A percentile compares a stretch with the other conserved stretches of the same genome.
Conservation (phyloP, 2,797 vertebrate species). For the Lepilemur septentrionalis region DNA sequence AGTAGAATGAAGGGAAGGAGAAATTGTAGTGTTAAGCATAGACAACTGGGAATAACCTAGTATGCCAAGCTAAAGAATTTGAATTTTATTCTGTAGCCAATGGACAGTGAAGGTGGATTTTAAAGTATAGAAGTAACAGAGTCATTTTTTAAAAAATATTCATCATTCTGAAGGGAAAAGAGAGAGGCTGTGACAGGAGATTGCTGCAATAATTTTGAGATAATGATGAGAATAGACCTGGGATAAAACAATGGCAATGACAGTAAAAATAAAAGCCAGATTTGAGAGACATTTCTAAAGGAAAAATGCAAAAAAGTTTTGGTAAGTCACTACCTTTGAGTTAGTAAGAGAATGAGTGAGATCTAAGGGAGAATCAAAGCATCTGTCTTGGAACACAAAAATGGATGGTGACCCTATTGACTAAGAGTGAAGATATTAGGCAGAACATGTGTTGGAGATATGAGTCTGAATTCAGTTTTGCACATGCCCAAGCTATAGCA, state of each 20-base stretch:
- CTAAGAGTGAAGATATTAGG: not conserved
- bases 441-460: not conserved
- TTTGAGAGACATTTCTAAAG: not conserved
- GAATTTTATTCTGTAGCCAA: not conserved
- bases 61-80: not conserved
- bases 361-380: not conserved
- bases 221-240: not conserved
- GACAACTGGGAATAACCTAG: not conserved
- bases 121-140: not conserved
- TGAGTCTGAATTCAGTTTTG: not conserved
- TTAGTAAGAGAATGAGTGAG: not conserved
- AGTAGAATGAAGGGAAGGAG: not conserved
- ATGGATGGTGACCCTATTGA: not conserved
- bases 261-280: not conserved
- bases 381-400: not conserved
- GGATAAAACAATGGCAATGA: not conserved
- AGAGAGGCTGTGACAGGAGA: not conserved
- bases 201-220: not conserved
- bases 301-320: not conserved
- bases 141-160: not conserved
- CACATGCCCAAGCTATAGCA: not conserved
- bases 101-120: not conserved
- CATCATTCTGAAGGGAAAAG: not conserved
- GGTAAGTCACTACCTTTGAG: not conserved
- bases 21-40: not conserved